phyloP scores from a whole-genome alignment of 2,797 vertebrate species.

The Glyptemys insculpta region DNA sequence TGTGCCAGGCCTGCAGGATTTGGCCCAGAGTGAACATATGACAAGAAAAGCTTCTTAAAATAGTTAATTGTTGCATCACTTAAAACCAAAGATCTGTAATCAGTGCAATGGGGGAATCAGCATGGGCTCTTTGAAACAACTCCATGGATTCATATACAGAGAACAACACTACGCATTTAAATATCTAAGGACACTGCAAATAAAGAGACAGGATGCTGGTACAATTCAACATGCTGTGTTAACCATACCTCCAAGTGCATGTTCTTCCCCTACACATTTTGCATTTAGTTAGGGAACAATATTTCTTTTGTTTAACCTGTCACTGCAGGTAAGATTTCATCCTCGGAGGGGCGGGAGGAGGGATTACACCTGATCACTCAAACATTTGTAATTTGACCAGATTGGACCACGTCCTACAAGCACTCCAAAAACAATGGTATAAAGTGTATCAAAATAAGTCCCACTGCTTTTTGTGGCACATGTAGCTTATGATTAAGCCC shows the following conservation, averaged over 20 bases:
- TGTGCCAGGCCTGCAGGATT: not conserved
- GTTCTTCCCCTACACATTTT: not conserved
- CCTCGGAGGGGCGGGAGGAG: not conserved
- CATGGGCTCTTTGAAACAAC: not conserved
- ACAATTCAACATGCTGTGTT: not conserved
- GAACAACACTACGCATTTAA: not conserved
- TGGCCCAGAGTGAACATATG: not conserved
- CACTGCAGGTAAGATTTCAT: not conserved
- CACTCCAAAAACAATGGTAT: not conserved
- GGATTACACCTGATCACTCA: not conserved
- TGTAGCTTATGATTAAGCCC: not conserved
- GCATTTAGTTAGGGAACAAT: not conserved
- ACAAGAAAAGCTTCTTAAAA: not conserved
- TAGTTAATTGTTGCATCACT: constrained; percentile 5
- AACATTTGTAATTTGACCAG: not conserved
- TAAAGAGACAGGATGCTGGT: not conserved
- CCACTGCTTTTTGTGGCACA: not conserved
- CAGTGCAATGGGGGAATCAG: constrained; percentile 7
- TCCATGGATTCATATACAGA: not conserved
- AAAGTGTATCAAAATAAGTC: not conserved
- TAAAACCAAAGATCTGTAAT: constrained; percentile 23
- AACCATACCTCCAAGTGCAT: not conserved
- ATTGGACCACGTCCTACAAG: not conserved
- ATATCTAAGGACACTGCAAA: not conserved
- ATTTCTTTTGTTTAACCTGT: not conserved